Base-by-base conservation (phyloP, 2,113 vertebrate species). In the Silurus glanis region DNA sequence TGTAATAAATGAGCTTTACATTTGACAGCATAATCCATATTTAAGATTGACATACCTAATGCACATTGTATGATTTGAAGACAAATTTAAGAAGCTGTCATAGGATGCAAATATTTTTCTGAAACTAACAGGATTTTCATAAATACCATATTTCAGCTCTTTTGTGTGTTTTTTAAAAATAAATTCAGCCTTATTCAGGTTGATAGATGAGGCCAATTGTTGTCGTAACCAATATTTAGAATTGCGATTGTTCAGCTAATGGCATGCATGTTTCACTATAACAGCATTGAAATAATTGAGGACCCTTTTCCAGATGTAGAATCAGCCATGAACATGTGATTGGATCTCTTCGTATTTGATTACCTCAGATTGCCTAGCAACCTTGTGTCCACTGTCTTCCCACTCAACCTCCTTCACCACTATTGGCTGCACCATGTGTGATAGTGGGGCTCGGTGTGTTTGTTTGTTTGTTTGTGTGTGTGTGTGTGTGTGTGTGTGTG, bases 291-390 rank as follows among this genome's bases (percentile, higher is more conserved):
- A 89, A 87, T 89, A 87, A 91, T 87, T 51, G 76, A 88, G 84
- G 61, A 58, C 53, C 90, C 79, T 51, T 87, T 76, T 84, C 88
- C 72, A 89, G 90, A 91, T 91, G 90, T 88, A 90, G 37, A 37
- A 37, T 90, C 58, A 86, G 83, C 85, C 90, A 87, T 87, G 79
- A 62, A 91, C 92, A 90, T 88, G 88, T 85, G 93, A 92, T 56
- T 91, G 92, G 92, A 90, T 92, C 91, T 92, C 90, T 93, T 89
- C 91, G 90, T 87, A 91, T 90, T 86, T 83, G 91, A 87, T 93
- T 93, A 92, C 90, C 90, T 89, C 91, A 87, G 55, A 93, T 93
- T 91, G 92, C 94, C 80, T 90, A 90, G 93, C 93, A 94, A 95
- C 93, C 49, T 67, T 80, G 4, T 3, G 7, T 28, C 14, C n/a